phyloP scores from a whole-genome alignment of 2,797 vertebrate genomes.

The Enteromius anoplus region DNA sequence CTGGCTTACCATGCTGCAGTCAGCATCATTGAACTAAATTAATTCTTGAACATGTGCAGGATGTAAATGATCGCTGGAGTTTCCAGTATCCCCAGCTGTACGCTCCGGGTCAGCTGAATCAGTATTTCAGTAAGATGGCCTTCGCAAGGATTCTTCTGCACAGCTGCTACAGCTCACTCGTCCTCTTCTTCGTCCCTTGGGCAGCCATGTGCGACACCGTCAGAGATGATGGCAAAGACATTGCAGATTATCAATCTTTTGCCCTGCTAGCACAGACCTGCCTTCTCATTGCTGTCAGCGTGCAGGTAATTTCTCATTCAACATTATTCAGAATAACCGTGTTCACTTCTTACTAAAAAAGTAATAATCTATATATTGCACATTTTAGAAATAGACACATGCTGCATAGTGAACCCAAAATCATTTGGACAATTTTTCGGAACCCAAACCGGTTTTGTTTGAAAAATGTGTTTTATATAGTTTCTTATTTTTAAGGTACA shows the following conservation, averaged over 20 bases:
- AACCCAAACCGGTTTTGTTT: not conserved
- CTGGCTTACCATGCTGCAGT: not conserved
- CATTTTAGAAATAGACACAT: no score
- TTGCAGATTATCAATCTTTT: conserved; percentile 93
- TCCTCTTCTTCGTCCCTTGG: conserved; percentile 93
- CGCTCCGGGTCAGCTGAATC: conserved; percentile 86
- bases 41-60: conserved; percentile 71
- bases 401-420: not conserved
- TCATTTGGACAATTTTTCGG: not conserved
- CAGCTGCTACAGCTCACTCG: conserved; percentile 91
- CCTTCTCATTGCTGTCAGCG: conserved; percentile 83
- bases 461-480: not conserved
- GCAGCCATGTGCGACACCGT: conserved; percentile 83
- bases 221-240: conserved; percentile 85
- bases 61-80: conserved; percentile 92
- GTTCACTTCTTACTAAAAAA: no score
- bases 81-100: conserved; percentile 89
- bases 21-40: not conserved
- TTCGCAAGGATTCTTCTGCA: conserved; percentile 85
- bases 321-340: no score
- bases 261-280: conserved; percentile 89
- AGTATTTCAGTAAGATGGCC: conserved; percentile 87
- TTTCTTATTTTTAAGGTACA: no score
- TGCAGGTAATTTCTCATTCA: conserved; percentile 78
- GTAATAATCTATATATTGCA: no score